Base-by-base conservation (phyloP, 2,797 vertebrate species). In the Mallotus villosus region DNA sequence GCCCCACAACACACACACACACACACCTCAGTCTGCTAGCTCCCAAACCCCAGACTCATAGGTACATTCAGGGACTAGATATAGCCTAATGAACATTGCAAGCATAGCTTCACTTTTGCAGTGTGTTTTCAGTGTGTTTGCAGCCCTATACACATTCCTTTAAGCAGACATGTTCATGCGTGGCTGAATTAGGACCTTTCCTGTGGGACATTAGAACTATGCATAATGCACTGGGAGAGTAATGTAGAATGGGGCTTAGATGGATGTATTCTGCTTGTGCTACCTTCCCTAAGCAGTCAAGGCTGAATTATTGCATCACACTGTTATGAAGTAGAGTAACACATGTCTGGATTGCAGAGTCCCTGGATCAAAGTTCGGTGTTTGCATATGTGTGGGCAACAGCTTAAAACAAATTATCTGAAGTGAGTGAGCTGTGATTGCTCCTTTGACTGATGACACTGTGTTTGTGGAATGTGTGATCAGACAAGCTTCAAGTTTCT, bases 311-410 rank as follows among this genome's bases (percentile, higher is more conserved):
- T 74, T 74, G 58, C 64, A 49, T 76, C 67, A 81, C 51, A 29
- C 29, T 24, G 25, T 41, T 1, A 22, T 22, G 27, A 14, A 14
- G 11, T 21, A 21, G 41, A 51, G 19, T 58, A 21, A 17, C 71
- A 37, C 69, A 46, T 70, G 71, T 68, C n/a, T 62, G 41, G 68
- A 32, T 37, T 49, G 19, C 32, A 37, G 67, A 29, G 67, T 49
- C 53, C 64, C 37, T 32, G 16, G 63, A 46, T 24, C 59, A 73
- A 77, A 81, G 77, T 81, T 77, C 68, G 58, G 2, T 69, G 55
- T 69, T 55, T 69, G 61, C 57, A 51, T 72, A 22, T 41, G 8
- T 60, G 55, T 24, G 53, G 63, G 55, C 25, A 12, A 16, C 22
- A 29, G 61, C 61, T 17, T 29, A 29, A 5, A 8, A 29, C 24